Conservation (phyloP, 2,888 invertebrate genomes). For the Pandemis cinnamomeana region DNA sequence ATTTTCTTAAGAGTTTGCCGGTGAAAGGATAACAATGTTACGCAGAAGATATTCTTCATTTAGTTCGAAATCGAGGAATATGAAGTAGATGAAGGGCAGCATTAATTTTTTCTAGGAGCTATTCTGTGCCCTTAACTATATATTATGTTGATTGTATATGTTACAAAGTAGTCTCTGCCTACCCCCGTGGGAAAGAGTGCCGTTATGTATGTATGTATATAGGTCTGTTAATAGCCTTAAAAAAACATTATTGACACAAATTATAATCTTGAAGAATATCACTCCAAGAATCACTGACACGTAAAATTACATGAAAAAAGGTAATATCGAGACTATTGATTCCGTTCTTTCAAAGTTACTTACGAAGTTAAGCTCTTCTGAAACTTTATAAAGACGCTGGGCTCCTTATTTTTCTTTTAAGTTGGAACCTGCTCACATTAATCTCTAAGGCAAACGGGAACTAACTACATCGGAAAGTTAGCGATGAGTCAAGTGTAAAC, state of each 20-base stretch:
- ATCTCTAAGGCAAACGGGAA: conserved; percentile 46
- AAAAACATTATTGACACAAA: background rate
- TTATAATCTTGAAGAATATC: background rate
- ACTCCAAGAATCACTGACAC: background rate
- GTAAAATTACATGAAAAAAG: conserved; percentile 3
- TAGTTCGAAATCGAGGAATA: too few species aligned
- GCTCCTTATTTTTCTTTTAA: conserved; percentile 38
- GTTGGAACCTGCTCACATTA: conserved; percentile 42
- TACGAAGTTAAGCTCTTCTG: conserved; percentile 22
- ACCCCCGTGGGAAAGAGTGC: too few species aligned
- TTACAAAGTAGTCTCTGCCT: too few species aligned
- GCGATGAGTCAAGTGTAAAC: conserved; percentile 5
- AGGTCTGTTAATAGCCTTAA: too few species aligned
- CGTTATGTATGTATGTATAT: too few species aligned
- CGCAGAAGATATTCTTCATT: too few species aligned
- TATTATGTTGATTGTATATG: too few species aligned
- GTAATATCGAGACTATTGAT: conserved; percentile 9
- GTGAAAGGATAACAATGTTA: too few species aligned
- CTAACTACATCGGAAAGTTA: conserved; percentile 44
- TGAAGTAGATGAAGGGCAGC: too few species aligned
- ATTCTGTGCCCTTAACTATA: too few species aligned
- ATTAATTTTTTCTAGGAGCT: too few species aligned
- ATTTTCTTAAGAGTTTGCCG: too few species aligned
- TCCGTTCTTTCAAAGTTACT: conserved; percentile 22
- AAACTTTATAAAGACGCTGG: conserved; percentile 18